These are phyloP conservation scores for Calephelis nemesis DNA, from an alignment of 1,140 invertebrate species.

Conservation along the genomic window DNA sequence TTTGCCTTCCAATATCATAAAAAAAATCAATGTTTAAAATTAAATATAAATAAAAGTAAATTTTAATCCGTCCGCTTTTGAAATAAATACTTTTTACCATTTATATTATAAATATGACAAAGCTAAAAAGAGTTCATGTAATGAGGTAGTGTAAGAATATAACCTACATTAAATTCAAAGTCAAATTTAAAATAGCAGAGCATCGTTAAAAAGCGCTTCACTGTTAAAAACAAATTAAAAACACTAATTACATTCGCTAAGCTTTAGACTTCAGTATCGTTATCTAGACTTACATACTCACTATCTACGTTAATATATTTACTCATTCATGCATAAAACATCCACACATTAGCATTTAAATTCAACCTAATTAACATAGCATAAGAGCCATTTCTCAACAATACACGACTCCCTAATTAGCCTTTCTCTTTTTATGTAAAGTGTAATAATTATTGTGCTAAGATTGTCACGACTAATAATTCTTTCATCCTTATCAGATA, in stretches of 20 bases:
- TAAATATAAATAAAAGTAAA: too few relatives aligned
- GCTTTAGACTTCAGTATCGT: slow-evolving; percentile 9
- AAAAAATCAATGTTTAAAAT: too few relatives aligned
- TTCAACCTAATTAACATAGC: not conserved
- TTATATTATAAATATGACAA: too few relatives aligned
- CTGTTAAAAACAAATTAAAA: slow-evolving; percentile 4
- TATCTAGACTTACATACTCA: slow-evolving; percentile 8
- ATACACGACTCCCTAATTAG: slow-evolving; percentile 3
- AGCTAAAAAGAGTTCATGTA: too few relatives aligned
- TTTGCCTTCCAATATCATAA: too few relatives aligned
- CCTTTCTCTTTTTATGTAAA: slow-evolving; percentile 19
- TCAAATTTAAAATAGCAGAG: too few relatives aligned
- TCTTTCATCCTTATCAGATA: slow-evolving; percentile 18
- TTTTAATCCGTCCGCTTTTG: too few relatives aligned
- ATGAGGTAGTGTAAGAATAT: too few relatives aligned
- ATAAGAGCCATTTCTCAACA: slow-evolving; percentile 5
- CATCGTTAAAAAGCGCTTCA: not conserved
- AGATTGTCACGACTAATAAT: slow-evolving; percentile 23
- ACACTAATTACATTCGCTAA: slow-evolving; percentile 10
- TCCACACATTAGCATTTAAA: slow-evolving; percentile 4
- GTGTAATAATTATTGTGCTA: slow-evolving; percentile 4
- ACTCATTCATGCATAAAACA: slow-evolving; percentile 14
- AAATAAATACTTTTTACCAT: too few relatives aligned
- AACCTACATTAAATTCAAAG: too few relatives aligned
- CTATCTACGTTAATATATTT: slow-evolving; percentile 16